phyloP scores from a whole-genome alignment of 2,888 invertebrate species.

The Cantharis flavilabris region DNA sequence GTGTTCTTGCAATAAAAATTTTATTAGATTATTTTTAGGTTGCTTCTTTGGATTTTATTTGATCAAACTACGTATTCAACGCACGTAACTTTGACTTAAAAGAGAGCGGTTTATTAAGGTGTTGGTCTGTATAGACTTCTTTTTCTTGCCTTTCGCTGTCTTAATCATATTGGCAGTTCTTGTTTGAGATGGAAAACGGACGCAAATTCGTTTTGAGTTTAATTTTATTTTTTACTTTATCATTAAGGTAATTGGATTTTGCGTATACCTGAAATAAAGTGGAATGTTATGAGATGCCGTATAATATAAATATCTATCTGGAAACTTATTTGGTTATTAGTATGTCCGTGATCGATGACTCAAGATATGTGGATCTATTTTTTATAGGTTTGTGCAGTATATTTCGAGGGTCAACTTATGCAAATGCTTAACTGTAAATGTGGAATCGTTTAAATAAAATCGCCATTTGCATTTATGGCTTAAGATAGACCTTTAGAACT shows the following conservation, averaged over 20 bases:
- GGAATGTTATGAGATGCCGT: background rate
- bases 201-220: background rate
- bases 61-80: conserved; percentile 11
- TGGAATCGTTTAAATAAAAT: conserved; percentile 25
- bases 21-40: background rate
- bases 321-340: background rate
- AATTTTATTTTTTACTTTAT: background rate
- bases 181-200: conserved; percentile 3
- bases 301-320: background rate
- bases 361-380: background rate
- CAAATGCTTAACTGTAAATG: conserved; percentile 20
- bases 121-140: conserved; percentile 20
- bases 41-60: conserved; percentile 9
- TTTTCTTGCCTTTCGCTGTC: conserved; percentile 8
- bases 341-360: background rate
- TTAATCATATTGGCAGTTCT: conserved; percentile 13
- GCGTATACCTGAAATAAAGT: background rate
- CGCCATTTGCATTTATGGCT: conserved; percentile 26
- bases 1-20: background rate
- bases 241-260: background rate
- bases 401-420: conserved; percentile 23
- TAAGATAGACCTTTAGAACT: conserved; percentile 18
- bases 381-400: background rate
- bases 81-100: conserved; percentile 23
- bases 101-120: conserved; percentile 26